Base-by-base conservation (phyloP, 2,888 invertebrate species). In the Apocheima hispidaria region DNA sequence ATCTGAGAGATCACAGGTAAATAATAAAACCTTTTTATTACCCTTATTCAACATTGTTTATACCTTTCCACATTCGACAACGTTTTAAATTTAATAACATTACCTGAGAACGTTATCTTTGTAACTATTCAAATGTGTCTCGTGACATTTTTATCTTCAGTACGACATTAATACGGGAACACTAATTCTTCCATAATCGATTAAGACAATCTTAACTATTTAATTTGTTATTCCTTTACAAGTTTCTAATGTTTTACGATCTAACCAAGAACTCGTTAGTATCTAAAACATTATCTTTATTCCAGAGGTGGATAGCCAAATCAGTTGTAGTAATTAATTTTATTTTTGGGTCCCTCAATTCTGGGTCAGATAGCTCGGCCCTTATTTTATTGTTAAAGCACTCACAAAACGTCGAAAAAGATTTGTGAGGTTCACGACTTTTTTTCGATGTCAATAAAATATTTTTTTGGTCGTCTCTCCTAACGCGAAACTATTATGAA, bases 1-100 rank as follows among this genome's bases (percentile, higher is more conserved):
- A 98, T 89, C 94, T 98, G 12, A 93, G 98, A 86, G 98, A 98
- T 92, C 98, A 98, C 94, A 96, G 98, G 98, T 98, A 94, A 93
- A 73, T 65, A 68, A 54, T 63, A 60, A 65, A 66, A 60, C 12
- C 38, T 51, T 62, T 63, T 62, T 62, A 64, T 58, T 57, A 56
- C 28, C 41, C 16, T 26, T 51, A 44, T 40, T 44, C 35, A 57
- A 40, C 58, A 58, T 53, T 62, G 44, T 62, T 63, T 55, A 58
- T 60, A 44, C 36, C 41, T 51, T 50, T 46, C 56, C 49, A 43
- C 43, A 64, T 44, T 51, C 44, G 38, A 55, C 40, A 62, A 62
- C 46, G 20, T 52, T 62, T 65, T 28, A 60, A 58, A 55, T 62
- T 57, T 53, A 41, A 59, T 55, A 52, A 38, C 49, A 58, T 50